These are phyloP conservation scores for Phalloptychus januarius DNA, from an alignment of 2,797 vertebrate genomes.

Conservation along the genomic window DNA sequence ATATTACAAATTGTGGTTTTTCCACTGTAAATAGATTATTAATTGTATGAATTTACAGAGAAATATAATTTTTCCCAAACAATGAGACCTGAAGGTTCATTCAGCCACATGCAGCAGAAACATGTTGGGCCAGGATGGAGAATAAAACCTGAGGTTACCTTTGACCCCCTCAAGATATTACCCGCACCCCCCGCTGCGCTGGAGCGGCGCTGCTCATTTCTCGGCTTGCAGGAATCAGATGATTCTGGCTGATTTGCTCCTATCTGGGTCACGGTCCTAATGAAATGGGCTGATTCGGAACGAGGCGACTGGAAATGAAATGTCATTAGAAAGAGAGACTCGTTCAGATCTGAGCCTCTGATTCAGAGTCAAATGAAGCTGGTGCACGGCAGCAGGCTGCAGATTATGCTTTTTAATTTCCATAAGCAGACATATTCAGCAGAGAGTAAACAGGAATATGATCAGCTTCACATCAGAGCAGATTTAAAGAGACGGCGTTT, in stretches of 20 bases:
- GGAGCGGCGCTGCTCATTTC: constrained; percentile 35
- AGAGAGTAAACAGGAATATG: background rate
- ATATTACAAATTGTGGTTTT: background rate
- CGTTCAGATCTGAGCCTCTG: constrained; percentile 59
- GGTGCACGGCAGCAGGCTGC: constrained; percentile 45
- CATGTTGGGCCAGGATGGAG: constrained; percentile 18
- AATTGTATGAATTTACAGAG: background rate
- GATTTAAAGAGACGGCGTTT: background rate
- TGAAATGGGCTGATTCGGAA: constrained; percentile 45
- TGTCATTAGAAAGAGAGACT: constrained; percentile 51
- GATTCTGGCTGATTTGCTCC: constrained; percentile 53
- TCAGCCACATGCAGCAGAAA: constrained; percentile 32
- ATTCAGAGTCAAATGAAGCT: constrained; percentile 60
- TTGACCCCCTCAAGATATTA: constrained; percentile 47
- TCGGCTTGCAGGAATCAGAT: constrained; percentile 41
- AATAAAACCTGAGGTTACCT: constrained; percentile 52
- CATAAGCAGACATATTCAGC: constrained; percentile 37
- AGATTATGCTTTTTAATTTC: constrained; percentile 54
- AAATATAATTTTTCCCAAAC: background rate
- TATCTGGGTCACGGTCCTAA: constrained; percentile 65
- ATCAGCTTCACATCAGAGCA: background rate
- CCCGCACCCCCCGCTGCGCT: constrained; percentile 6
- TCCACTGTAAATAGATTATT: background rate
- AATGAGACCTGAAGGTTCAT: constrained; percentile 2
- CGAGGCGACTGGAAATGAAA: constrained; percentile 40